Evolutionary conservation across 53 echinoderm and acorn worm species (phyloP), one percentile per base, ranked within the genome.

Genomic region (Zoroaster sp.): DNA sequence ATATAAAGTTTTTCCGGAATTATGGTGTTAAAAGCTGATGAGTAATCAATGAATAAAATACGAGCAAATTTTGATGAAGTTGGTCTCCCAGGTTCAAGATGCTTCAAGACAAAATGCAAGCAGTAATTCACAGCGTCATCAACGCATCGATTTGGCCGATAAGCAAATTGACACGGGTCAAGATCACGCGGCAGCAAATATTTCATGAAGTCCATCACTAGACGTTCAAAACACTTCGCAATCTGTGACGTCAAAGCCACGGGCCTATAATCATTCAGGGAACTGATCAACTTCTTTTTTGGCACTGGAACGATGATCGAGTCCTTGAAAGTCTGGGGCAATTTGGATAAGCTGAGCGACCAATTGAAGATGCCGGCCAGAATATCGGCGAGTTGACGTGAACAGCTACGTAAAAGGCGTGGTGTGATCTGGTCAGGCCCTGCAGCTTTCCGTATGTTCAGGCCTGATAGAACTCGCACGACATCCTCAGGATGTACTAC

Each of bases 341-440:
- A 35, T 66, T 12, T 37, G 32, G 66, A 42, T 6, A 68, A 30
- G 47, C 38, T 53, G 46, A 68, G 78, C 6, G 76, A 88, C 78
- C 88, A 78, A 78, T 88, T 77, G 69, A 88, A 88, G 67, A 77
- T 77, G 35, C 20, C 42, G 31, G 65, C 46, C 23, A 88, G 33
- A 88, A 63, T 11, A 67, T 88, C 11, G 78, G 44, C 67, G 39
- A 66, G 31, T 44, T 66, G 78, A 69, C 31, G 75, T 30, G 46
- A 45, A 45, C 75, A 88, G 88, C 78, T 59, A 15, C 69, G 77
- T 36, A 83, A 43, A 73, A 83, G 40, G 25, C 63, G 74, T 31
- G 83, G 90, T 10, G 83, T 73, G 53, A 90, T 90, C 33, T 72
- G 81, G 59, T 90, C 83, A 17, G 90, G 83, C 9, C 65, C 83